A percentile compares a stretch with the other conserved stretches of the same genome.
Conservation (phyloP, 2,113 vertebrate species). For the Clarias batrachus region DNA sequence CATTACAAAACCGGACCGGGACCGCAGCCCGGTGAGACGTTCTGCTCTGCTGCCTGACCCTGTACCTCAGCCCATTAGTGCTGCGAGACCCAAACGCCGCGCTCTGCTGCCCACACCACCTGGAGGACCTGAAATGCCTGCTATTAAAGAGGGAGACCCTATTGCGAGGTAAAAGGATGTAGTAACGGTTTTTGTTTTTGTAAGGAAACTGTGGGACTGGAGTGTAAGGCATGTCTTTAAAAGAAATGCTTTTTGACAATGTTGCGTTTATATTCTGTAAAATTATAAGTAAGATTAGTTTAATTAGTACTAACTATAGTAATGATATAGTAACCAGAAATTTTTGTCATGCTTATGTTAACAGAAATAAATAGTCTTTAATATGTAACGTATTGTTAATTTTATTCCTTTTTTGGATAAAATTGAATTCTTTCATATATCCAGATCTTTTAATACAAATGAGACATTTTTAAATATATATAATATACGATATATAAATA, state of each 20-base stretch:
- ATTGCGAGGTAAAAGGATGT: conserved; percentile 67
- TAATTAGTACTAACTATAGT: background rate
- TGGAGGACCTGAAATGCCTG: conserved; percentile 69
- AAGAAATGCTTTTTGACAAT: background rate
- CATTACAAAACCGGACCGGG: conserved; percentile 69
- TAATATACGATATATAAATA: too few relatives aligned
- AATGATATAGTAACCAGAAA: background rate
- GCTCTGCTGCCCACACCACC: conserved; percentile 76
- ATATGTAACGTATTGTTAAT: background rate
- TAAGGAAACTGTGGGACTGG: background rate
- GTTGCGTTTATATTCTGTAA: background rate
- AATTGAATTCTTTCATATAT: background rate
- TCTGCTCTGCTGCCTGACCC: conserved; percentile 72
- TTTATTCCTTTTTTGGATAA: background rate
- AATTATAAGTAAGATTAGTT: background rate
- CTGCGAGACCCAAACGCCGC: conserved; percentile 68
- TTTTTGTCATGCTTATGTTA: background rate
- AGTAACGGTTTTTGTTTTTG: background rate
- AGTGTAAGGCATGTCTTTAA: background rate
- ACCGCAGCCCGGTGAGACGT: conserved; percentile 75
- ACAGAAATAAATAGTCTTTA: background rate
- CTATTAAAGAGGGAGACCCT: conserved; percentile 68
- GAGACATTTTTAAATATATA: background rate
- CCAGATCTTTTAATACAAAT: background rate
- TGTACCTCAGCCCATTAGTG: conserved; percentile 68